Evolutionary conservation across 2,113 vertebrate genomes (phyloP).

Genomic region (Dasyurus viverrinus): DNA sequence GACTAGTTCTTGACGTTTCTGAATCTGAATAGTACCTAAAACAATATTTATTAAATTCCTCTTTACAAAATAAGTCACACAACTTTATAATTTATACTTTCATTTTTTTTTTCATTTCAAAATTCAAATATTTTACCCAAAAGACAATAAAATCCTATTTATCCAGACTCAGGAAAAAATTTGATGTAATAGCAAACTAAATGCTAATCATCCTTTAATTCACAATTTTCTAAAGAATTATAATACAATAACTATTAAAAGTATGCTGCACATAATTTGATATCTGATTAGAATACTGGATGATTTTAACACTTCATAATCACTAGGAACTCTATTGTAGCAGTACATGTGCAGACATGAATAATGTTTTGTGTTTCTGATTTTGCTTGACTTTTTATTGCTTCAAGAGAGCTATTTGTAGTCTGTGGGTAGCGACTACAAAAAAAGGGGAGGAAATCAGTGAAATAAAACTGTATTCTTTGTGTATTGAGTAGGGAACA

Average conservation of each 20-base stretch:
- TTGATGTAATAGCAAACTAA: neutral
- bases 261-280: neutral
- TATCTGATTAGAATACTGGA: neutral
- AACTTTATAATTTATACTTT: neutral
- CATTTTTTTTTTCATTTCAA: neutral
- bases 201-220: neutral
- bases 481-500: neutral
- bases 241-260: neutral
- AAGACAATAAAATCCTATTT: neutral
- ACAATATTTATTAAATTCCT: conserved; percentile 54
- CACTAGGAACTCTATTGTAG: neutral
- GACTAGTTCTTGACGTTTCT: conserved; percentile 87
- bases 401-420: neutral
- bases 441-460: neutral
- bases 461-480: neutral
- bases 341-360: neutral
- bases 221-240: neutral
- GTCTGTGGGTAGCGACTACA: neutral
- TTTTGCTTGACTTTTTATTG: neutral
- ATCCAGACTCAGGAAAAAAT: neutral
- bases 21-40: conserved; percentile 91
- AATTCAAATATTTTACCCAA: neutral
- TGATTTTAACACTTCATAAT: neutral
- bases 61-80: neutral
- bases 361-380: neutral